Evolutionary conservation across 2,888 invertebrate genomes (phyloP).

Genomic region (Mimas tiliae): DNA sequence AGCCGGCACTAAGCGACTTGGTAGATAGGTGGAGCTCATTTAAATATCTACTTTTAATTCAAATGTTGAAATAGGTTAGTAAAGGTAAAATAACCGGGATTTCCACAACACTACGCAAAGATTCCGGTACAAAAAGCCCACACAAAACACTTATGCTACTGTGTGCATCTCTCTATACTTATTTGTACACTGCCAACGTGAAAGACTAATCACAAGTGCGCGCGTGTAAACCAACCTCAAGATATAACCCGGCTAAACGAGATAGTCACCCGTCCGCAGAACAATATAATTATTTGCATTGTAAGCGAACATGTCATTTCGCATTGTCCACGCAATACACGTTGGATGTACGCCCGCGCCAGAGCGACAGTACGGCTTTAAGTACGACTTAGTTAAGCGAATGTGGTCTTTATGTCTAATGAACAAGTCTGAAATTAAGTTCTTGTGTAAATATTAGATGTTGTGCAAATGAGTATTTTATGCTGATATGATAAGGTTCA

Average conservation of each 20-base stretch:
- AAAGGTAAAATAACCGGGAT: neutral
- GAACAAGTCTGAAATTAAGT: conserved; percentile 2
- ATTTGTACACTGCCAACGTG: neutral
- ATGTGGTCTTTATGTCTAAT: neutral
- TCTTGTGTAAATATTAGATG: neutral
- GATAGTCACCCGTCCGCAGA: neutral
- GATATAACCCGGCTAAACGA: neutral
- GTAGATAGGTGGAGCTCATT: too few species aligned
- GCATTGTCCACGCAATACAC: conserved; percentile 16
- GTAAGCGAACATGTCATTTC: neutral
- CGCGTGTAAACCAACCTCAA: neutral
- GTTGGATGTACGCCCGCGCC: conserved; percentile 10
- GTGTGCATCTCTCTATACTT: neutral
- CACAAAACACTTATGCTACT: neutral
- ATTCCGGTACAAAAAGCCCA: neutral
- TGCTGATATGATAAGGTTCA: neutral
- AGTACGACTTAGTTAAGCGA: neutral
- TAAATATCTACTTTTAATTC: too few species aligned
- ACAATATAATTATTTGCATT: conserved; percentile 9
- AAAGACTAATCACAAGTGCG: neutral
- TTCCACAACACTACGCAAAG: neutral
- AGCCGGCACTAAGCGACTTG: too few species aligned
- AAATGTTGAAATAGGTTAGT: too few species aligned
- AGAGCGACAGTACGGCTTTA: neutral
- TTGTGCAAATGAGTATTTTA: conserved; percentile 1